These are phyloP conservation scores for Mobula birostris DNA, from an alignment of 2,113 vertebrate genomes.

Conservation along the genomic window DNA sequence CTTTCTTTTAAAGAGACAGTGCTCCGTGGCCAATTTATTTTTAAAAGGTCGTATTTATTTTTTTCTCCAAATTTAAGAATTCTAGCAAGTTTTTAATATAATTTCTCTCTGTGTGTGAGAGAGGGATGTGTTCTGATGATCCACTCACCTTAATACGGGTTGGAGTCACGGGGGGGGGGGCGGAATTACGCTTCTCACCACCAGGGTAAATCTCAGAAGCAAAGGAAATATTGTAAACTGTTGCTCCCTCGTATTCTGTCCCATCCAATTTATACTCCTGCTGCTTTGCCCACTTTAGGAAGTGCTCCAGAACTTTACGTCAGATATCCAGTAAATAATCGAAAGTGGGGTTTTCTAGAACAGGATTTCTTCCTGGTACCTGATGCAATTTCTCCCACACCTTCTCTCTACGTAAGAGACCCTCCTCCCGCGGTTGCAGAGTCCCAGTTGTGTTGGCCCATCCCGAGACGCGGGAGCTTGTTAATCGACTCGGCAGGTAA, in stretches of 20 bases:
- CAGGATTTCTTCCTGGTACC: not conserved
- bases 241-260: too few relatives aligned
- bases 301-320: not conserved
- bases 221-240: not conserved
- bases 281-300: not conserved
- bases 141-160: not conserved
- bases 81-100: not conserved
- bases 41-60: not conserved
- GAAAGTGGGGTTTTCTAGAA: not conserved
- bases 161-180: not conserved
- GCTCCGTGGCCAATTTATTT: not conserved
- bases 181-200: not conserved
- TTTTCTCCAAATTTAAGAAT: not conserved
- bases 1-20: not conserved
- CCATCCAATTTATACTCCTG: not conserved
- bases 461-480: not conserved
- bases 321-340: not conserved
- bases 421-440: not conserved
- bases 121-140: not conserved
- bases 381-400: slow-evolving; percentile 4
- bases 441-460: not conserved
- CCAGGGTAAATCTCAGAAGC: not conserved
- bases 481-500: not conserved
- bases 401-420: not conserved
- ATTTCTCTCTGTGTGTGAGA: too few relatives aligned